Evolutionary conservation across 2,113 vertebrate genomes (phyloP).

Genomic region (Donacobius atricapilla): DNA sequence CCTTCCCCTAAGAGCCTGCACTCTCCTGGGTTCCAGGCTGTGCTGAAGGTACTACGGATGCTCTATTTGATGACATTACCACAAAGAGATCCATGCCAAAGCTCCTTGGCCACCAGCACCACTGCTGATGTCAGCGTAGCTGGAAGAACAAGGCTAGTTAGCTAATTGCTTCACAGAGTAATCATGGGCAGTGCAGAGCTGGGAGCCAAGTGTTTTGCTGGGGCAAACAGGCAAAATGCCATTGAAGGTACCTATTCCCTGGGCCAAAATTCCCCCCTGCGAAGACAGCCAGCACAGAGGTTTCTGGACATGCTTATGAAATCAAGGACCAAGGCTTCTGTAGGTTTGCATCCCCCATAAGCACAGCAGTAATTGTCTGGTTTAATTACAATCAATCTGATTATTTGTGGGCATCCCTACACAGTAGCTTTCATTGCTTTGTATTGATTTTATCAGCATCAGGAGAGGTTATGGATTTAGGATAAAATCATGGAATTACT

Average conservation of each 20-base stretch:
- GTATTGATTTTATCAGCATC: neutral
- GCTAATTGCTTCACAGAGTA: slow-evolving; percentile 52
- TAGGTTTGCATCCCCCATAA: neutral
- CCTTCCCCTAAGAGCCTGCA: neutral
- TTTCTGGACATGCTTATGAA: neutral
- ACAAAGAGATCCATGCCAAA: slow-evolving; percentile 16
- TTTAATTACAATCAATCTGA: neutral
- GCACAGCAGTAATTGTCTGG: neutral
- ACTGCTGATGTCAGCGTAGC: slow-evolving; percentile 52
- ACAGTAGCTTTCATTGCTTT: neutral
- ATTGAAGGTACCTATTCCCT: neutral
- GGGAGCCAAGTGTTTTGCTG: slow-evolving; percentile 31
- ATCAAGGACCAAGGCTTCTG: neutral
- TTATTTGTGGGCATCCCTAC: neutral
- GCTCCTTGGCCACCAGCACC: slow-evolving; percentile 18
- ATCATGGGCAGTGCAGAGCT: neutral
- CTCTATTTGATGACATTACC: slow-evolving; percentile 39
- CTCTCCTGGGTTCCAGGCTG: neutral
- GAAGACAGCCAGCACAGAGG: neutral
- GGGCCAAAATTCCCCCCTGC: neutral
- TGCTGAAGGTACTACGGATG: neutral
- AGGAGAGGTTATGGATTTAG: neutral
- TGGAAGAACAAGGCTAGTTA: slow-evolving; percentile 52
- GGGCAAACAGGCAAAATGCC: neutral
- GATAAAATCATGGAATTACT: neutral